phyloP scores from a whole-genome alignment of 2,888 invertebrate genomes.

The Dilophus febrilis region DNA sequence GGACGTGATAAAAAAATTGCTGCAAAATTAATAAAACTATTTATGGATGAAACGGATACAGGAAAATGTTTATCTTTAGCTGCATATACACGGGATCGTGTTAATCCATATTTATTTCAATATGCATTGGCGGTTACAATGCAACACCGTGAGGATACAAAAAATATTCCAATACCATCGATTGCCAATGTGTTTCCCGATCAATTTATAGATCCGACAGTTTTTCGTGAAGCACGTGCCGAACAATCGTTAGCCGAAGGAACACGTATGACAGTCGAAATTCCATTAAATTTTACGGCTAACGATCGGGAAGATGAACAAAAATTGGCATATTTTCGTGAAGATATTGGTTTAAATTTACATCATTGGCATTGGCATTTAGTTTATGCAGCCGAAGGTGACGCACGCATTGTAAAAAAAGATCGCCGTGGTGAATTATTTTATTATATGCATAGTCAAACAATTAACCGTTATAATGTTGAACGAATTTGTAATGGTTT shows the following conservation, averaged over 20 bases:
- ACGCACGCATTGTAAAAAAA: conserved; percentile 45
- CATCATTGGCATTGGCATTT: conserved; percentile 82
- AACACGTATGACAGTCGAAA: conserved; percentile 36
- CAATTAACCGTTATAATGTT: conserved; percentile 17
- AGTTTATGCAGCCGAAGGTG: conserved; percentile 50
- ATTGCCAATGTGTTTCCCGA: conserved; percentile 66
- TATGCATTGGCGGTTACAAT: conserved; percentile 61
- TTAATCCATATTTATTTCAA: conserved; percentile 68
- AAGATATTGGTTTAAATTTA: conserved; percentile 61
- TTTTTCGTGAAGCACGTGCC: conserved; percentile 51
- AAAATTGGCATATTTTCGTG: conserved; percentile 58
- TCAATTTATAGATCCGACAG: conserved; percentile 60
- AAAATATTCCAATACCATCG: conserved; percentile 44
- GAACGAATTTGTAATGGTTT: conserved; percentile 21
- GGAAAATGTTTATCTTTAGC: conserved; percentile 51
- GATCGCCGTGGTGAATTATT: conserved; percentile 64
- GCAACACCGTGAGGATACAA: conserved; percentile 36
- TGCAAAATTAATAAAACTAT: conserved; percentile 46
- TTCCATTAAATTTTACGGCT: conserved; percentile 52
- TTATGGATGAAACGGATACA: conserved; percentile 41
- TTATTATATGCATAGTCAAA: conserved; percentile 55
- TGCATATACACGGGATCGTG: conserved; percentile 49
- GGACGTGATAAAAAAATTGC: conserved; percentile 54
- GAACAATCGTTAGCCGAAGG: conserved; percentile 41
- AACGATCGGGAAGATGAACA: conserved; percentile 51